These are phyloP conservation scores for Rhaphigaster nebulosa DNA, from an alignment of 2,888 invertebrate genomes.

Conservation along the genomic window DNA sequence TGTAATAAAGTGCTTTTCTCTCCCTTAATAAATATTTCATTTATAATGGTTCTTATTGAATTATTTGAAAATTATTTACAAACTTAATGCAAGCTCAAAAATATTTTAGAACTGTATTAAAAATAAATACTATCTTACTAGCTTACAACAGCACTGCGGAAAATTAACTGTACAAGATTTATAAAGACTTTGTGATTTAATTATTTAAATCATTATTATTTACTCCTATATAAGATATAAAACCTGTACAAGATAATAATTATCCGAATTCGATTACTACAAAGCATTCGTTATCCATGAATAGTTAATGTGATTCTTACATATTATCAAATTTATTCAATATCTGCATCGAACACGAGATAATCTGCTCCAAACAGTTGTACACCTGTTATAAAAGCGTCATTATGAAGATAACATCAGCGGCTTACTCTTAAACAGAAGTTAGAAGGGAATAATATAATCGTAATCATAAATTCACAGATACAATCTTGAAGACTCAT, in stretches of 20 bases:
- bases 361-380: background rate
- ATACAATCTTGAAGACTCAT: background rate
- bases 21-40: too few relatives aligned
- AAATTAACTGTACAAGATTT: background rate
- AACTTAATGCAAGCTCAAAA: too few relatives aligned
- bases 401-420: constrained; percentile 20
- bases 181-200: background rate
- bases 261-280: background rate
- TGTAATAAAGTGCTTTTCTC: too few relatives aligned
- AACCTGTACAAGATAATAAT: background rate
- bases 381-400: constrained; percentile 34
- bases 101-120: too few relatives aligned
- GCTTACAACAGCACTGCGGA: background rate
- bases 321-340: constrained; percentile 3
- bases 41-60: too few relatives aligned
- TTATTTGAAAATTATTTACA: too few relatives aligned
- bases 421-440: constrained; percentile 22
- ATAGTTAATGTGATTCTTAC: background rate
- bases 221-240: background rate
- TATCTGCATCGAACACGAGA: background rate
- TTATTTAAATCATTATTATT: background rate
- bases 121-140: too few relatives aligned
- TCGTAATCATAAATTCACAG: constrained; percentile 39
- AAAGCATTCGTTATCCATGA: background rate
- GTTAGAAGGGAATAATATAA: constrained; percentile 9